phyloP scores from a whole-genome alignment of 2,797 vertebrate species.

The Rousettus madagascariensis region DNA sequence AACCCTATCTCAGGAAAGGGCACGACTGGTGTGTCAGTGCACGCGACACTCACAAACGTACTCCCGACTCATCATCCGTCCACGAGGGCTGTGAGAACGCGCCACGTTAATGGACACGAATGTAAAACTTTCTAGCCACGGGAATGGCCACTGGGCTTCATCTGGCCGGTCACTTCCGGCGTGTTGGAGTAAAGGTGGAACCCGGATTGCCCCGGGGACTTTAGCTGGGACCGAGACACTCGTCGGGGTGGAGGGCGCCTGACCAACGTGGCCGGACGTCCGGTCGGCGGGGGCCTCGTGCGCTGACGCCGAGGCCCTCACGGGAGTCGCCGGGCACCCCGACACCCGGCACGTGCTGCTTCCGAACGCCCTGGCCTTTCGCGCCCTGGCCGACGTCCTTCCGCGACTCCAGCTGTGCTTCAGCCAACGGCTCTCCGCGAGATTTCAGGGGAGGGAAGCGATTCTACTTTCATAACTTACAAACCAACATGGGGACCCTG shows the following conservation, averaged over 20 bases:
- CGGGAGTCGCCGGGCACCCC: background rate
- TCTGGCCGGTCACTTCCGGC: background rate
- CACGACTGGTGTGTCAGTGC: background rate
- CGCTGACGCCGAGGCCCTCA: too few relatives aligned
- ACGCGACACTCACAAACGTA: background rate
- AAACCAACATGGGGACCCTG: background rate
- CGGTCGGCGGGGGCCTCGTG: too few relatives aligned
- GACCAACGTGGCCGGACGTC: too few relatives aligned
- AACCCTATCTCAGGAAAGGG: background rate
- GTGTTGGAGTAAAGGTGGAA: background rate
- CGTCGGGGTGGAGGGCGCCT: background rate
- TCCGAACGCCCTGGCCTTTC: background rate
- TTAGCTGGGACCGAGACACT: background rate
- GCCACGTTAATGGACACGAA: background rate
- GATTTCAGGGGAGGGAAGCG: background rate
- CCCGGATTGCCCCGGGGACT: background rate
- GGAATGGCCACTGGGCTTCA: background rate
- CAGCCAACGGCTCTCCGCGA: background rate
- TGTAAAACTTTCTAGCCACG: background rate
- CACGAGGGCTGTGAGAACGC: background rate
- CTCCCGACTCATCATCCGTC: background rate
- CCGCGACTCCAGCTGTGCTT: background rate
- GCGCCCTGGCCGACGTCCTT: too few relatives aligned
- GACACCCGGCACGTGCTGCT: background rate
- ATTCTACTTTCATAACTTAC: background rate